These are phyloP conservation scores for Prosopocoilus inquinatus DNA, from an alignment of 2,888 invertebrate genomes.

Conservation along the genomic window DNA sequence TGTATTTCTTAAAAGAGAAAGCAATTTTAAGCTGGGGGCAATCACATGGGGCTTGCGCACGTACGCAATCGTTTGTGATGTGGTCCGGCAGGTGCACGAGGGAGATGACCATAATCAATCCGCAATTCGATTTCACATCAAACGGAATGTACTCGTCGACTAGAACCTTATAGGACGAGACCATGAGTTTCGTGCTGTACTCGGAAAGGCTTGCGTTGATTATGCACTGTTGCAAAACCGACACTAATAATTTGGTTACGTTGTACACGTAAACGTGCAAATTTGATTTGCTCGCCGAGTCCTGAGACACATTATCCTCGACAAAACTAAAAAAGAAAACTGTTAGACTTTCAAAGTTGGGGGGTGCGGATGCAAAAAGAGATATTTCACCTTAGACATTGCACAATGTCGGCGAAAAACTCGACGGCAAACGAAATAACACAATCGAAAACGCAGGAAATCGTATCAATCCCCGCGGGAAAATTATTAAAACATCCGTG, in stretches of 20 bases:
- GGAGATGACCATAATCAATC: constrained; percentile 56
- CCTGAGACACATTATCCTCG: constrained; percentile 3
- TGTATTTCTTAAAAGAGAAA: constrained; percentile 29
- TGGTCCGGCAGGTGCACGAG: constrained; percentile 44
- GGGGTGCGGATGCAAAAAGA: not conserved
- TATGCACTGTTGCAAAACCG: constrained; percentile 46
- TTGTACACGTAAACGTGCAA: constrained; percentile 47
- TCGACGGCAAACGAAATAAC: constrained; percentile 22
- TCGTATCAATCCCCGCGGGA: constrained; percentile 24
- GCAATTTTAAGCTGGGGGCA: not conserved
- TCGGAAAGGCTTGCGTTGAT: constrained; percentile 15
- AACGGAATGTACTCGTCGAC: constrained; percentile 57
- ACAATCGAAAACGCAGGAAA: constrained; percentile 20
- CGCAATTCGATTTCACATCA: constrained; percentile 65
- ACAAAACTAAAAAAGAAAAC: constrained; percentile 4
- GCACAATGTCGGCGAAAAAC: constrained; percentile 19
- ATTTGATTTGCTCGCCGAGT: constrained; percentile 27
- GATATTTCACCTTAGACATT: constrained; percentile 24
- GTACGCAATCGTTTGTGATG: constrained; percentile 27
- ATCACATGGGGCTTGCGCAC: not conserved
- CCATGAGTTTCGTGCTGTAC: constrained; percentile 23
- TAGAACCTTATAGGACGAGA: constrained; percentile 34
- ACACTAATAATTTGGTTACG: constrained; percentile 47
- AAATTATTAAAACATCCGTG: constrained; percentile 28
- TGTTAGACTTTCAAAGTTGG: not conserved